Base-by-base conservation (phyloP, 2,888 invertebrate genomes). In the Gonocerus acuteangulatus region DNA sequence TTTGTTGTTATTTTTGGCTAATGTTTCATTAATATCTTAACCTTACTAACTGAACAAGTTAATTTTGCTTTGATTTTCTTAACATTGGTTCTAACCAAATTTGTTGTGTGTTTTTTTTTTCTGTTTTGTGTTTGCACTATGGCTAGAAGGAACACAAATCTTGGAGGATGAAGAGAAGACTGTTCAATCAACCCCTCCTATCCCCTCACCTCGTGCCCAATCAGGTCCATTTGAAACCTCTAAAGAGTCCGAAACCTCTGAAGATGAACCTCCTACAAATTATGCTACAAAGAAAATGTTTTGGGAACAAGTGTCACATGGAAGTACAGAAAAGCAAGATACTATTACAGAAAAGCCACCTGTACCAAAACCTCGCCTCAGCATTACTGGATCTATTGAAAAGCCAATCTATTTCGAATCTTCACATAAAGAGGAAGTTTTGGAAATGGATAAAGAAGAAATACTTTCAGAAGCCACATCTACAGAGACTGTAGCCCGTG, bases 221-320 rank as follows among this genome's bases (percentile, higher is more conserved):
- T 51, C 51, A 13, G 19, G 18, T n/a, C 51, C 51, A 16, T 13
- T n/a, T 19, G 51, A 65, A 15, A 49, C 57, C 23, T 45, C 65
- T 16, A 67, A 69, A 48, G 39, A 42, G 22, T 3, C 39, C n/a
- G 3, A 4, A 39, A 39, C 3, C 39, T n/a, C 39, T 13, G 22
- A 18, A 9, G 70, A 70, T 62, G 70, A 72, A 60, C 69, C 72
- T 34, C 74, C 73, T 4, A 39, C 39, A 67, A 74, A 74, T 61
- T 78, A 78, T 67, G 74, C 74, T 15, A 75, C 76, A 59, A 75
- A 75, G 65, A 78, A 77, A 68, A 75, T 75, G 66, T 79, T 79
- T 69, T 79, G 79, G 79, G 79, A 79, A 66, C 69, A 71, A 73
- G 69, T 68, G 73, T 76, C 57, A 65, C 66, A 62, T 57, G 73